These are phyloP conservation scores for Lates calcarifer DNA, from an alignment of 2,113 vertebrate genomes.

Conservation along the genomic window DNA sequence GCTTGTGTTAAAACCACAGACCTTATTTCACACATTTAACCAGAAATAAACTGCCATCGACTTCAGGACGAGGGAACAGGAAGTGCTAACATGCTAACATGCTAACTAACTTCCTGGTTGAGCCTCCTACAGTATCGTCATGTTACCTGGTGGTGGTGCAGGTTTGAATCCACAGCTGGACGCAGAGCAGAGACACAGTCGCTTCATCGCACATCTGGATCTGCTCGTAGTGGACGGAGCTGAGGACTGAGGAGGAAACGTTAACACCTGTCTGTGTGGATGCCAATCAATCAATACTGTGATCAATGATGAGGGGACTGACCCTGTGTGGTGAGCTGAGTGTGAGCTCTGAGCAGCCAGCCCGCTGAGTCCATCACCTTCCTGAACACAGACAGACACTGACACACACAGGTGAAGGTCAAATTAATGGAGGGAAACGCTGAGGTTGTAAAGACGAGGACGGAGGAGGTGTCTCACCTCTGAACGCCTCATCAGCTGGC, in stretches of 20 bases:
- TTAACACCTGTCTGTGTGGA: too few relatives aligned
- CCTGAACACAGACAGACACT: constrained; percentile 84
- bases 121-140: too few relatives aligned
- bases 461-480: constrained; percentile 37
- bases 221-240: constrained; percentile 88
- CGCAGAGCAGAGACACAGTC: constrained; percentile 81
- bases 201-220: constrained; percentile 90
- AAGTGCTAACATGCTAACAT: too few relatives aligned
- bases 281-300: background rate
- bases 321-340: constrained; percentile 87
- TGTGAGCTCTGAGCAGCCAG: constrained; percentile 87
- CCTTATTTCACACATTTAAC: too few relatives aligned
- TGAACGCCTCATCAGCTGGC: constrained; percentile 49
- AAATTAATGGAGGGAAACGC: background rate
- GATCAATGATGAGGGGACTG: constrained; percentile 54
- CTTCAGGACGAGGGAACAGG: too few relatives aligned
- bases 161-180: constrained; percentile 88
- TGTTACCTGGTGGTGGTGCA: constrained; percentile 88
- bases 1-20: too few relatives aligned
- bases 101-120: too few relatives aligned
- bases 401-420: background rate
- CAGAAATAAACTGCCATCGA: too few relatives aligned
- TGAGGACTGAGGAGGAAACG: too few relatives aligned
- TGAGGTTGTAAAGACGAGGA: background rate
- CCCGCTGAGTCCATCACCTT: constrained; percentile 88